Percentiles rank a stretch among this genome's conserved stretches.
These are phyloP conservation scores for Onychomys arenicola DNA, from an alignment of 2,797 vertebrate genomes.

Conservation along the genomic window DNA sequence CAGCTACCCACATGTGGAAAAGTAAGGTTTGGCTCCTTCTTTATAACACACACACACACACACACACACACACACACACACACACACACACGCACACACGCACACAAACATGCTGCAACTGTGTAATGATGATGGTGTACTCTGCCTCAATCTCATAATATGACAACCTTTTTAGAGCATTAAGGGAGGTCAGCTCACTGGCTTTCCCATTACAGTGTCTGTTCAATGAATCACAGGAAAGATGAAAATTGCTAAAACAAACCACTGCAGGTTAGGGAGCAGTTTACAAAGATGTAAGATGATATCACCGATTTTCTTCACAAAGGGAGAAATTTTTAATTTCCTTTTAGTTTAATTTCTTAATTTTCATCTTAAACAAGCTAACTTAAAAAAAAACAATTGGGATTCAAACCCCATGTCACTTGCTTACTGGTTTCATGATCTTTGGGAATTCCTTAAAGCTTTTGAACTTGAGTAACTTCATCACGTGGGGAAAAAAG, in stretches of 20 bases:
- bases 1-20: neutral
- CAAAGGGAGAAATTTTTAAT: neutral
- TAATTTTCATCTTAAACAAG: neutral
- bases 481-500: neutral
- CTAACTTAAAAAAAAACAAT: neutral
- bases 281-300: neutral
- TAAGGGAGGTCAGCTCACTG: neutral
- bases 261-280: neutral
- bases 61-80: neutral
- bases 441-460: neutral
- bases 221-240: neutral
- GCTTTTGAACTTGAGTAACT: neutral
- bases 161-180: neutral
- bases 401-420: neutral
- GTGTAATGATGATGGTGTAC: neutral
- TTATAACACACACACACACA: neutral
- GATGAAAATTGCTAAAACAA: neutral
- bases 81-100: neutral
- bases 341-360: slow-evolving; percentile 11
- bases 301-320: neutral
- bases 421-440: neutral
- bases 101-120: neutral
- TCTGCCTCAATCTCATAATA: neutral
- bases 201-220: neutral
- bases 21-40: neutral